Conservation (phyloP, 2,113 vertebrate species). For the Neogale vison region DNA sequence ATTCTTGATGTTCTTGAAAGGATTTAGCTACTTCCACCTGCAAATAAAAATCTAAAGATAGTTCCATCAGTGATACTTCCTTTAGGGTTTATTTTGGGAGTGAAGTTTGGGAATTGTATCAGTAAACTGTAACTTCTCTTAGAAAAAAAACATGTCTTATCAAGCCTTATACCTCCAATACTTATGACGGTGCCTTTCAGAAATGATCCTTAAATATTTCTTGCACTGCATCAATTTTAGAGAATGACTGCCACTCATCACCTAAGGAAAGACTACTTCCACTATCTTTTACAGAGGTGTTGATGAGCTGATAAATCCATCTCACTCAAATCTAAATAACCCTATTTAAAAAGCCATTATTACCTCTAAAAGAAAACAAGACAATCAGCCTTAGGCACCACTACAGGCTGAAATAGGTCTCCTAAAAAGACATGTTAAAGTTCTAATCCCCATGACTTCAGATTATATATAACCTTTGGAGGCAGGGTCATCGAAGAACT, state of each 20-base stretch:
- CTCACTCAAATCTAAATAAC: slow-evolving; percentile 20
- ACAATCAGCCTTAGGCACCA: not conserved
- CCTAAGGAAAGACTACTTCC: not conserved
- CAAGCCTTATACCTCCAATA: not conserved
- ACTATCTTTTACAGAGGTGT: not conserved
- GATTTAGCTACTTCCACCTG: not conserved
- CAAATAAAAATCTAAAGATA: not conserved
- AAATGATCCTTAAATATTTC: not conserved
- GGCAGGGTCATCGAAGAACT: not conserved
- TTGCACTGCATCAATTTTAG: not conserved
- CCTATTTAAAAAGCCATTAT: not conserved
- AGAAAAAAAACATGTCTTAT: not conserved
- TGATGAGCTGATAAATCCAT: not conserved
- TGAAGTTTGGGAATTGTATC: not conserved
- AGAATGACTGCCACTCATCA: not conserved
- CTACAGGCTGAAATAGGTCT: not conserved
- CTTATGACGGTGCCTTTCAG: not conserved
- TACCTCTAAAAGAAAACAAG: not conserved
- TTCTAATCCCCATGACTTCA: not conserved
- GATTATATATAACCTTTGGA: not conserved
- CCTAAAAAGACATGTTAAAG: not conserved
- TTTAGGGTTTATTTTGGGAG: slow-evolving; percentile 11
- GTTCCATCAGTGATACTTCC: not conserved
- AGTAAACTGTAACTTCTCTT: not conserved
- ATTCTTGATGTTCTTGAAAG: not conserved